These are phyloP conservation scores for Drosophila subsilvestris DNA, from an alignment of 2,888 invertebrate species.

Conservation along the genomic window DNA sequence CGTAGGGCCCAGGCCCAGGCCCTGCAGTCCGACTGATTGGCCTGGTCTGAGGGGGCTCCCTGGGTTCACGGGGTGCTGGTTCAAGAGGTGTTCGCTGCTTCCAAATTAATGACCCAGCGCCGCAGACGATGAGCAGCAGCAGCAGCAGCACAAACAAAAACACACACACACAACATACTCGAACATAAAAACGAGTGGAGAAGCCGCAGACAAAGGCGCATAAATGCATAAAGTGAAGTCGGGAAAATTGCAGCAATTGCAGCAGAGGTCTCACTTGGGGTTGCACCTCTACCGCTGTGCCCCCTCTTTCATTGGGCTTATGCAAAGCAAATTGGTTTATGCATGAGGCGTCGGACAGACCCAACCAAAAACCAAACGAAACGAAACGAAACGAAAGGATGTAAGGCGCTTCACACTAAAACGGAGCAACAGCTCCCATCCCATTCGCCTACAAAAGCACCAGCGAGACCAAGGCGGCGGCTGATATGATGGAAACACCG, in stretches of 20 bases:
- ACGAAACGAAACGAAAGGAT: constrained; percentile 27
- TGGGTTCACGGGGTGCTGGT: constrained; percentile 18
- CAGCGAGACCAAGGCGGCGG: not conserved
- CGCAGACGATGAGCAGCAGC: constrained; percentile 55
- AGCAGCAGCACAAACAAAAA: constrained; percentile 32
- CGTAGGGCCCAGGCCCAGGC: constrained; percentile 7
- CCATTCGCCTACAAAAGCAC: not conserved
- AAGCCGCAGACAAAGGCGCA: constrained; percentile 74
- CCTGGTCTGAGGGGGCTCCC: constrained; percentile 4
- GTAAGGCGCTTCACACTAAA: constrained; percentile 60
- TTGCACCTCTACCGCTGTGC: constrained; percentile 14
- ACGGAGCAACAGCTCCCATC: constrained; percentile 11
- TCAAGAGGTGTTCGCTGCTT: constrained; percentile 51
- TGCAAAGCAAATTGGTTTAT: constrained; percentile 77
- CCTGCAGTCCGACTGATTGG: constrained; percentile 56
- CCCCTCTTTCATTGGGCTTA: constrained; percentile 46
- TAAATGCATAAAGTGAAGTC: constrained; percentile 72
- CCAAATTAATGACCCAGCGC: constrained; percentile 76
- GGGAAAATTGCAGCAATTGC: constrained; percentile 65
- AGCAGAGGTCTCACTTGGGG: constrained; percentile 46
- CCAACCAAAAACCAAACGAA: constrained; percentile 32
- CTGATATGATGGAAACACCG: constrained; percentile 61
- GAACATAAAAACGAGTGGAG: constrained; percentile 27
- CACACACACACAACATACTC: constrained; percentile 6
- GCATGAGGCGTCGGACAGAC: constrained; percentile 64